Conservation (phyloP, 2,888 invertebrate genomes). For the Brachypalpus laphriformis region DNA sequence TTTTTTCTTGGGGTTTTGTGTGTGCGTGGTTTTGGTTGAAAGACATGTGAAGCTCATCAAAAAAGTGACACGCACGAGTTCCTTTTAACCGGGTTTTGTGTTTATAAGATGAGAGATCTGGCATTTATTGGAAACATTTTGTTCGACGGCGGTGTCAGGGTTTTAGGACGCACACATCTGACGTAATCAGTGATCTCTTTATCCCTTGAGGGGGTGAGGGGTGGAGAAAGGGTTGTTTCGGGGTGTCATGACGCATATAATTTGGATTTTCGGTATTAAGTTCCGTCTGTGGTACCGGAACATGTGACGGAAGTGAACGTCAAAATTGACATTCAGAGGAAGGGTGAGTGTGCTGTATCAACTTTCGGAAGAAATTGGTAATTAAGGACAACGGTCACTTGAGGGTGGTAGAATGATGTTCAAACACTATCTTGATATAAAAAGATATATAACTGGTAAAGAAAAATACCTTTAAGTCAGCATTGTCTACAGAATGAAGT, state of each 20-base stretch:
- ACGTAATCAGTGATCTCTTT: constrained; percentile 30
- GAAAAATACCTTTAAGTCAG: too few relatives aligned
- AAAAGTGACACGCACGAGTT: constrained; percentile 41
- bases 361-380: background rate
- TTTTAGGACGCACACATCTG: constrained; percentile 4
- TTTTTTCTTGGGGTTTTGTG: background rate
- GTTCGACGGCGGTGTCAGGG: constrained; percentile 6
- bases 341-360: background rate
- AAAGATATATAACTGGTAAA: too few relatives aligned
- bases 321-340: background rate
- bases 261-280: background rate
- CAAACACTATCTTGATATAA: background rate
- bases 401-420: background rate
- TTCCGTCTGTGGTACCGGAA: constrained; percentile 9
- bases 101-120: constrained; percentile 5
- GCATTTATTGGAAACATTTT: constrained; percentile 2
- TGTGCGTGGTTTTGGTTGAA: background rate
- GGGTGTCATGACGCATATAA: background rate
- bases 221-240: background rate
- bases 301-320: constrained; percentile 21
- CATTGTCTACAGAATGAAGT: too few relatives aligned
- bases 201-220: background rate
- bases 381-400: background rate
- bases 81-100: constrained; percentile 33
- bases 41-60: constrained; percentile 30